A percentile compares a stretch with the other conserved stretches of the same genome.
phyloP scores from a whole-genome alignment of 2,113 vertebrate species.

The Pholis gunnellus region DNA sequence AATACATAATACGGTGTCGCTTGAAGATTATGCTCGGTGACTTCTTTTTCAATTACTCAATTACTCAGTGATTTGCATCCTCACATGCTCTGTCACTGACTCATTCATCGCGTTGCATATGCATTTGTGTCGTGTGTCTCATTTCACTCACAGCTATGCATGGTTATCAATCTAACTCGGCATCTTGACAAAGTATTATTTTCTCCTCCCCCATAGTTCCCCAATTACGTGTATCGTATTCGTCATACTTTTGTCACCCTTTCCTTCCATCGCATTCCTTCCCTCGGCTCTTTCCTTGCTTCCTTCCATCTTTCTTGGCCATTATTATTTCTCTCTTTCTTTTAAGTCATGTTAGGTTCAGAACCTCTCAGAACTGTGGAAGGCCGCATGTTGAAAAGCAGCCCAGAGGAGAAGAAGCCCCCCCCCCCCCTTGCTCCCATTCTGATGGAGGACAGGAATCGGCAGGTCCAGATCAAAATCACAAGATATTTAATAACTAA shows the following conservation, averaged over 20 bases:
- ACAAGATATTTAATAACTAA: too few relatives aligned
- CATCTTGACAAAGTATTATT: conserved; percentile 19
- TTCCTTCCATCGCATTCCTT: conserved; percentile 7
- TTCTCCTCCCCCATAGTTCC: not conserved
- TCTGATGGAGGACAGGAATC: too few relatives aligned
- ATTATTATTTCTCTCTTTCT: not conserved
- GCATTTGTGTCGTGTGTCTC: conserved; percentile 8
- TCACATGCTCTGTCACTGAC: not conserved
- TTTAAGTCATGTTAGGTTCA: too few relatives aligned
- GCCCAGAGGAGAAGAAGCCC: too few relatives aligned
- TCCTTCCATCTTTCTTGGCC: not conserved
- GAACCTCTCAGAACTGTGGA: too few relatives aligned
- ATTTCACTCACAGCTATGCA: conserved; percentile 23
- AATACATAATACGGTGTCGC: not conserved
- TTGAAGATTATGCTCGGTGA: not conserved
- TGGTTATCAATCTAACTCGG: conserved; percentile 22
- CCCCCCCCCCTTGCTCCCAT: too few relatives aligned
- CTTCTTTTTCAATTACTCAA: conserved; percentile 10
- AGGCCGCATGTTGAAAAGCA: too few relatives aligned
- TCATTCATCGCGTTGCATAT: not conserved
- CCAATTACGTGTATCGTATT: not conserved
- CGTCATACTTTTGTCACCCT: not conserved
- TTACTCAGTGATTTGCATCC: not conserved
- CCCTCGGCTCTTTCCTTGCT: not conserved
- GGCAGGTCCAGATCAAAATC: too few relatives aligned